Evolutionary conservation across 2,888 invertebrate species (phyloP), one percentile per base, ranked within the genome.

Genomic region (Drosophila testacea): DNA sequence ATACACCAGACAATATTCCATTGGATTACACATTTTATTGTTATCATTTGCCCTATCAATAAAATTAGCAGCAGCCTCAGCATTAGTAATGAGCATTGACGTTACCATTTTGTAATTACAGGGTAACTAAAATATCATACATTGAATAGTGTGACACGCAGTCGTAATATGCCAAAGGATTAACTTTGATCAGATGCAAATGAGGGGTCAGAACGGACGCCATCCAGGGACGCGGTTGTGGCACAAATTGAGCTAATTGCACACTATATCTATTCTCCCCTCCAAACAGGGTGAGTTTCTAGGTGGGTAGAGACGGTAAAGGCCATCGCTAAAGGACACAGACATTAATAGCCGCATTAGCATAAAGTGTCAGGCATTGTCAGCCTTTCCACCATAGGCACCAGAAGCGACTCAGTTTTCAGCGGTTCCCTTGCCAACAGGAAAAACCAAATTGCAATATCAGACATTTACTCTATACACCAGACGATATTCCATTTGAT

Each of bases 211-310:
- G 41, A n/a, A 22, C 38, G 55, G 50, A 22, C 47, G n/a, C 48
- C 56, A 69, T 27, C 73, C 16, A 57, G 73, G 77, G 77, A 73
- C 63, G 63, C 46, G 56, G 56, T 61, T 65, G 55, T 54, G 71
- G 76, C 81, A 79, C 83, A 84, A 87, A 86, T 88, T 88, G 88
- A 88, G 83, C 89, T 88, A 88, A 88, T 88, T 88, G 88, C 88
- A 80, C 71, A 73, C 80, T 75, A 81, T 77, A 83, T 82, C 81
- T 70, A 32, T 6, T 22, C 46, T 28, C 13, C n/a, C 13, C 9
- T 4, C 22, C 46, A 32, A 11, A 32, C 39, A 11, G 41, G 42
- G 28, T 16, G 32, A 41, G 36, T 16, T 4, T 9, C 7, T 30
- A 22, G 41, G 22, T 16, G 5, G 16, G 55, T 6, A n/a, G 54